These are phyloP conservation scores for Megaustenia siamemsis DNA, from an alignment of 2,888 invertebrate genomes.

Conservation along the genomic window DNA sequence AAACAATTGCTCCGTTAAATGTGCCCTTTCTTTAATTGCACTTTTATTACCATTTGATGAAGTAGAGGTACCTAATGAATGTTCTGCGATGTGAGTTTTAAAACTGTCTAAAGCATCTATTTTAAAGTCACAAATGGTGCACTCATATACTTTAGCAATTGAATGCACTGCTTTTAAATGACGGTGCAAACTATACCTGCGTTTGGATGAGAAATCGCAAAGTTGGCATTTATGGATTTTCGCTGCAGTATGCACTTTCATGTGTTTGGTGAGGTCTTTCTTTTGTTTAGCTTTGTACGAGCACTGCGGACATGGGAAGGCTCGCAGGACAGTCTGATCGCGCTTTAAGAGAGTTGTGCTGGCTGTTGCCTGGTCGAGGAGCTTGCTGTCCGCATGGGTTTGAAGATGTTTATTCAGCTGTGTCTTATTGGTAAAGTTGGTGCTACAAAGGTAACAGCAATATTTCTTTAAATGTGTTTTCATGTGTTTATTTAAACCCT, in stretches of 20 bases:
- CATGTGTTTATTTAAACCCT: conserved; percentile 25
- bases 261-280: conserved; percentile 34
- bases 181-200: conserved; percentile 35
- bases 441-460: neutral
- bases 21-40: conserved; percentile 18
- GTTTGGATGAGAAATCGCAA: conserved; percentile 40
- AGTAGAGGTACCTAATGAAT: neutral
- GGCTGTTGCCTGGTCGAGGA: neutral
- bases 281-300: conserved; percentile 35
- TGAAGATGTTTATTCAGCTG: conserved; percentile 12
- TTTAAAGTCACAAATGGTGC: conserved; percentile 33
- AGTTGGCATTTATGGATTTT: conserved; percentile 31
- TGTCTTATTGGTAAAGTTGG: neutral
- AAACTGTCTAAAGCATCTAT: conserved; percentile 38
- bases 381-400: neutral
- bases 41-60: conserved; percentile 28
- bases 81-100: conserved; percentile 33
- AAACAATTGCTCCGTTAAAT: conserved; percentile 39
- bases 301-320: conserved; percentile 9
- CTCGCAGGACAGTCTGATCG: neutral
- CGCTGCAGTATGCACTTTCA: conserved; percentile 29
- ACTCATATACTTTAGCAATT: conserved; percentile 18
- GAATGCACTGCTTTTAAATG: conserved; percentile 37
- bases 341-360: neutral
- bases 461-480: conserved; percentile 14